A percentile compares a stretch with the other conserved stretches of the same genome.
Evolutionary conservation across 2,113 vertebrate species (phyloP).

Genomic region (Dromas ardeola): DNA sequence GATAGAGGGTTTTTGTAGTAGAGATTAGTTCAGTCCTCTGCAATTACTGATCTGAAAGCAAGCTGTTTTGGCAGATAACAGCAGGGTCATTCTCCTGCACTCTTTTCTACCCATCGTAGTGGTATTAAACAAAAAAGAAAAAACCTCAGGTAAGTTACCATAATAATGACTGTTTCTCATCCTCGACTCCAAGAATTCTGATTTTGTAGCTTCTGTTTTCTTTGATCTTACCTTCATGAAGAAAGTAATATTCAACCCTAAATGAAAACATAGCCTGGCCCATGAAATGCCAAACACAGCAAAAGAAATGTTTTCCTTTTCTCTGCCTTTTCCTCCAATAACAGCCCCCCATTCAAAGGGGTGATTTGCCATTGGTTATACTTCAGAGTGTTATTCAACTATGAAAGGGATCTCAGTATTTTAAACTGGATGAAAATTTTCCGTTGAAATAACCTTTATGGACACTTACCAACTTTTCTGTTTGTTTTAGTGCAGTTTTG

Average conservation of each 20-base stretch:
- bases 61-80: not conserved
- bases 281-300: conserved; percentile 11
- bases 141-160: not conserved
- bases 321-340: conserved; percentile 17
- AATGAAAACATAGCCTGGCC: not conserved
- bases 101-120: not conserved
- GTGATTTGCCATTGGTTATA: not conserved
- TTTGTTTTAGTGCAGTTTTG: conserved; percentile 21
- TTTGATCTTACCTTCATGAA: not conserved
- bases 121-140: not conserved
- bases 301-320: conserved; percentile 28
- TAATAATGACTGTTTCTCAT: not conserved
- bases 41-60: not conserved
- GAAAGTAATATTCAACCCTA: not conserved
- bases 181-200: not conserved
- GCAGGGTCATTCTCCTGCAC: not conserved
- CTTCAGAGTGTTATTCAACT: not conserved
- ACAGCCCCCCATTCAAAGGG: not conserved
- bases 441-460: not conserved
- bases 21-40: not conserved
- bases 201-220: not conserved
- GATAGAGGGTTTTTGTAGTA: not conserved
- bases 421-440: conserved; percentile 7
- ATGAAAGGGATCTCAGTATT: not conserved
- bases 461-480: not conserved